A percentile compares a stretch with the other conserved stretches of the same genome.
phyloP scores from a whole-genome alignment of 1,140 invertebrate genomes.

The Aplysia californica region DNA sequence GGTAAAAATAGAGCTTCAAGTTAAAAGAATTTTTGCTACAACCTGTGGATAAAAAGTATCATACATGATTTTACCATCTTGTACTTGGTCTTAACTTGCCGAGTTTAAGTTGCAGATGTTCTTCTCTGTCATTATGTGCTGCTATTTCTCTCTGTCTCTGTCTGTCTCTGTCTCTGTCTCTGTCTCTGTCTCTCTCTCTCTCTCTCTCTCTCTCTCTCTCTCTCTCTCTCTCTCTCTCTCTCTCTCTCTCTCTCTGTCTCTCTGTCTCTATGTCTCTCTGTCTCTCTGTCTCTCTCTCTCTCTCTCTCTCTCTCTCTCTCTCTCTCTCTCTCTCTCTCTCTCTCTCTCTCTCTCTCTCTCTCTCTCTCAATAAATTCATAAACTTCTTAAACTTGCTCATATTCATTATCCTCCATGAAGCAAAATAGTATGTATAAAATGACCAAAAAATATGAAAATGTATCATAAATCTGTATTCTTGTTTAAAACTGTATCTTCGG shows the following conservation, averaged over 20 bases:
- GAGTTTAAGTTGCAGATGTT: no score
- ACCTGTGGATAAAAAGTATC: no score
- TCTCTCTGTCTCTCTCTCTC: slow-evolving; percentile 6
- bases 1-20: no score
- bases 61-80: no score
- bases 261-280: slow-evolving; percentile 15
- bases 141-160: slow-evolving; percentile 11
- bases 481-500: background rate
- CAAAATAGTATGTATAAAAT: background rate
- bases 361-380: background rate
- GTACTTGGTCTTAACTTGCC: no score
- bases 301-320: background rate
- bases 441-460: background rate
- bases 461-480: background rate
- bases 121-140: background rate
- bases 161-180: background rate
- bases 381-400: background rate
- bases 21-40: no score
- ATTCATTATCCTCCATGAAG: background rate
- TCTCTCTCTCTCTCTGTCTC: background rate
- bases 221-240: slow-evolving; percentile 9
- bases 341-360: slow-evolving; percentile 3
- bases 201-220: slow-evolving; percentile 15
- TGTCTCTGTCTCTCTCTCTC: slow-evolving; percentile 13
- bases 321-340: slow-evolving; percentile 17